Evolutionary conservation across 2,113 vertebrate genomes (phyloP).

Genomic region (Heterochromis multidens): DNA sequence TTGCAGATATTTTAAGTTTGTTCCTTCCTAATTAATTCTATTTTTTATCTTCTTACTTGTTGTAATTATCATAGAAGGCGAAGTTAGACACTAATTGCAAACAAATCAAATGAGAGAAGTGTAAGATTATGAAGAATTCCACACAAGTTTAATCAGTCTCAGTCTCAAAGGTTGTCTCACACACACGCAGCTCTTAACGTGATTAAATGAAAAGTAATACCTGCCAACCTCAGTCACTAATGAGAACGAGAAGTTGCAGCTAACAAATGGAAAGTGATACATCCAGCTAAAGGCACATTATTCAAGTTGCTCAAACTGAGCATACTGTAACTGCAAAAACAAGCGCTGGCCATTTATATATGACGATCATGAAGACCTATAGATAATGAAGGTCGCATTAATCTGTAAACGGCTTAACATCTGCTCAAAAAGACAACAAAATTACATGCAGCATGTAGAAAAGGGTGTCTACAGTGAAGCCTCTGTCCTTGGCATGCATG

Average conservation of each 20-base stretch:
- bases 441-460: neutral
- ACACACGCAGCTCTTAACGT: neutral
- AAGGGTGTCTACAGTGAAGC: neutral
- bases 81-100: neutral
- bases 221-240: neutral
- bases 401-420: neutral
- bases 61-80: neutral
- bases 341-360: neutral
- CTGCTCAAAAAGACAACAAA: neutral
- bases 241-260: neutral
- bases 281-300: neutral
- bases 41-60: neutral
- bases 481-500: slow-evolving; percentile 55
- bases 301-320: neutral
- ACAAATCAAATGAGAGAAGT: neutral
- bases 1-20: neutral
- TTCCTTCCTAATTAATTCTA: neutral
- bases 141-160: neutral
- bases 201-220: slow-evolving; percentile 21
- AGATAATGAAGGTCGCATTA: neutral
- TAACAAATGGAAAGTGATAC: neutral
- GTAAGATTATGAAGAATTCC: neutral
- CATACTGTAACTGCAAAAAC: neutral
- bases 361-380: neutral
- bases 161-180: neutral